Conservation (phyloP, 2,113 vertebrate genomes). For the Lethenteron reissneri region DNA sequence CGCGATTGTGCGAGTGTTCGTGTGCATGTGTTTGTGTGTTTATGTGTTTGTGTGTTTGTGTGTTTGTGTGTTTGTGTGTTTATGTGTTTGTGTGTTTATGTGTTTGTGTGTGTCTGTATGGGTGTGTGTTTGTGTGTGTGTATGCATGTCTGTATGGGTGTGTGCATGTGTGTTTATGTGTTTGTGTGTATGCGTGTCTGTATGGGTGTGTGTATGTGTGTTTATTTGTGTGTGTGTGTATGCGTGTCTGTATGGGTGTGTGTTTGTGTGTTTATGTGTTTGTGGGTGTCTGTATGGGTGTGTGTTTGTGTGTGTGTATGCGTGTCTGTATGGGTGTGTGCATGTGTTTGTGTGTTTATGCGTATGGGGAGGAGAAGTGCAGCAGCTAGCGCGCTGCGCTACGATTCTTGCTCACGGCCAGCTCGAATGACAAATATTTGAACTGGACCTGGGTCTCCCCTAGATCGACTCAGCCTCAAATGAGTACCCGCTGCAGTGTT, state of each 20-base stretch:
- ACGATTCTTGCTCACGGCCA: neutral
- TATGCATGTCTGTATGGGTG: neutral
- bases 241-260: neutral
- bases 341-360: neutral
- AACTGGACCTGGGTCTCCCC: neutral
- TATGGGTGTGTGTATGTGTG: neutral
- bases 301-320: neutral
- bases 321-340: neutral
- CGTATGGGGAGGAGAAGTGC: no score
- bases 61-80: neutral
- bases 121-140: no score
- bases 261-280: conserved; percentile 2
- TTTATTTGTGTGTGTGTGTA: neutral
- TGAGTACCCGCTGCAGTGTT: neutral
- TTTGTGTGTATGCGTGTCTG: neutral
- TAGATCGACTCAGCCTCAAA: neutral
- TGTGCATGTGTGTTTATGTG: neutral
- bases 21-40: no score
- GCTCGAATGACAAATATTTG: neutral
- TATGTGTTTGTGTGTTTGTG: neutral
- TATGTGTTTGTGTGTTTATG: conserved; percentile 6
- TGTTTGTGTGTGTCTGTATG: no score
- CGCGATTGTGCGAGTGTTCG: no score
- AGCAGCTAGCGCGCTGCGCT: neutral
- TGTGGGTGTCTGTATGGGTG: neutral